Conservation (phyloP, 2,888 invertebrate species). For the Nymphalis polychloros region DNA sequence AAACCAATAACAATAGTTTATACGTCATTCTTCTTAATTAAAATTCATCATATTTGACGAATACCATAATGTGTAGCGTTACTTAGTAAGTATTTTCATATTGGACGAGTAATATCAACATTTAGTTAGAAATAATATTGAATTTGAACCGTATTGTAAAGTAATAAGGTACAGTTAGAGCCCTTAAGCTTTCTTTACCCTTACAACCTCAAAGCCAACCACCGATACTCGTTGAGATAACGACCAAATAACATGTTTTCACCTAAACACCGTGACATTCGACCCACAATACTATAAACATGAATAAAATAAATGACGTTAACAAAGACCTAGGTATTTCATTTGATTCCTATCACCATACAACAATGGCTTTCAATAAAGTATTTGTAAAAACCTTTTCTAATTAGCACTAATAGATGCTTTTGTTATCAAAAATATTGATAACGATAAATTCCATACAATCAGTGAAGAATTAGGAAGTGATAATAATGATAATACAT, state of each 20-base stretch:
- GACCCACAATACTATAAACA: slow-evolving; percentile 68
- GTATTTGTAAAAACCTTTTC: slow-evolving; percentile 43
- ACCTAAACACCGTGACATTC: slow-evolving; percentile 54
- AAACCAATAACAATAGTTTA: too few relatives aligned
- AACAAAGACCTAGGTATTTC: slow-evolving; percentile 49
- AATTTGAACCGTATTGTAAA: neutral
- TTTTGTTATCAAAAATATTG: slow-evolving; percentile 39
- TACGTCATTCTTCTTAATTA: too few relatives aligned
- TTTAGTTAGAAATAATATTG: too few relatives aligned
- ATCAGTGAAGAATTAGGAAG: slow-evolving; percentile 37
- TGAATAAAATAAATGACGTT: slow-evolving; percentile 69
- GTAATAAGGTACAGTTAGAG: neutral
- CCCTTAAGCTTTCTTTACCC: slow-evolving; percentile 25
- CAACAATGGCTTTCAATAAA: slow-evolving; percentile 54
- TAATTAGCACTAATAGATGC: slow-evolving; percentile 45
- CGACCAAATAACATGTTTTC: slow-evolving; percentile 61
- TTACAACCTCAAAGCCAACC: slow-evolving; percentile 26
- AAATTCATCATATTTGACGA: too few relatives aligned
- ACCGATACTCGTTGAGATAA: slow-evolving; percentile 17
- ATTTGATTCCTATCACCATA: slow-evolving; percentile 50
- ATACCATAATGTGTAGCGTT: too few relatives aligned
- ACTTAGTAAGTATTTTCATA: too few relatives aligned
- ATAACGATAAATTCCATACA: slow-evolving; percentile 28
- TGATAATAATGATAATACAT: slow-evolving; percentile 22
- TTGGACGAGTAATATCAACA: too few relatives aligned